Base-by-base conservation (phyloP, 2,113 vertebrate species). In the Rattus rattus region DNA sequence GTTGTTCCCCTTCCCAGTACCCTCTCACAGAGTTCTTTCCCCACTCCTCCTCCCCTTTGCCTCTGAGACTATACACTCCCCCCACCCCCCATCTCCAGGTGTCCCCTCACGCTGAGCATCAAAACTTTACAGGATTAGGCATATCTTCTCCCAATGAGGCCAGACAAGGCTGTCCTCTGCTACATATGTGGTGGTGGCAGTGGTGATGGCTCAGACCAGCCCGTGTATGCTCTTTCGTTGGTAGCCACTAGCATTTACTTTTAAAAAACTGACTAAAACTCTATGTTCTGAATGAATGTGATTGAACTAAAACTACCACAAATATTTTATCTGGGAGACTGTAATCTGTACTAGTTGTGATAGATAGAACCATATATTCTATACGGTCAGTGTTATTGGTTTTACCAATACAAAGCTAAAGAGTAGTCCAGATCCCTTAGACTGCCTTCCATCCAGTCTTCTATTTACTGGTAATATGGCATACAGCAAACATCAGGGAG, bases 371-470 rank as follows among this genome's bases (percentile, higher is more conserved):
- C 30, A 88, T 13, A 67, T 85, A 80, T 88, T 93, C 89, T 94
- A 73, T 88, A 93, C 94, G 72, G 63, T 69, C 88, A 81, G 70
- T 63, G 47, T 85, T 84, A 93, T 90, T 94, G 88, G 30, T 90
- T 95, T 69, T 63, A 92, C 2, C 96, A 69, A 96, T 97, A 43
- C 84, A 75, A 96, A 95, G 86, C 80, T 61, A 92, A 65, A 95
- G 20, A 94, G 91, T 11, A 96, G 0, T 49, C 88, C 73, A 93
- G 59, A 92, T 83, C 91, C 96, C 63, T 93, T 59, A 79, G 72
- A 85, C 14, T 88, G 9, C 73, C 92, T 80, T 85, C 36, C 54
- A 90, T 88, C 47, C 67, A 93, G 7, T 33, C 70, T n/a, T 63
- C 7, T 33, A 83, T 84, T 24, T 69, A 61, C 70, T 47, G 87